Percentiles rank a stretch among this genome's conserved stretches.
Evolutionary conservation across 1,140 invertebrate genomes (phyloP).

Genomic region (Phthorimaea operculella): DNA sequence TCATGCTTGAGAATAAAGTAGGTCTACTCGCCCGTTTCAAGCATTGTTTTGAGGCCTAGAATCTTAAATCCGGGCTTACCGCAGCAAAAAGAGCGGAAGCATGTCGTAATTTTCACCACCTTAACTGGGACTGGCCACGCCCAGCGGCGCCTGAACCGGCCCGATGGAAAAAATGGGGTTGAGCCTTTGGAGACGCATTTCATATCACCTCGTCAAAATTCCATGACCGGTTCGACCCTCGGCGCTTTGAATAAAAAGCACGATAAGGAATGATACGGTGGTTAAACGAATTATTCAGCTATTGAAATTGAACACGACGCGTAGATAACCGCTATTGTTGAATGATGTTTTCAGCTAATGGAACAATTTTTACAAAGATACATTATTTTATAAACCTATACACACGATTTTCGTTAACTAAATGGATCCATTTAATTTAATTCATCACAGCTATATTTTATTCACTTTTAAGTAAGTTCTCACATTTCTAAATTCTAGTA

Average conservation of each 20-base stretch:
- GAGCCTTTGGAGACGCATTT: neutral
- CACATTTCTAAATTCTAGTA: too few species aligned
- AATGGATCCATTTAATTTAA: too few species aligned
- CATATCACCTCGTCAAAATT: neutral
- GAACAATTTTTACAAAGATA: too few species aligned
- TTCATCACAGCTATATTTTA: too few species aligned
- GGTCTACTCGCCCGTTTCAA: too few species aligned
- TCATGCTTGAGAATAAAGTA: neutral
- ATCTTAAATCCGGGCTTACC: too few species aligned
- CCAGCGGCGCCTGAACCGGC: neutral
- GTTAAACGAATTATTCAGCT: neutral
- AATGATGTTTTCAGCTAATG: too few species aligned
- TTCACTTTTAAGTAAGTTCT: too few species aligned
- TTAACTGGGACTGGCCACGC: neutral
- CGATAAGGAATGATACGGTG: neutral
- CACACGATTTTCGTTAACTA: too few species aligned
- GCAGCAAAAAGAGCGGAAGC: neutral
- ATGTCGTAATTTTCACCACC: neutral
- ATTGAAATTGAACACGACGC: neutral
- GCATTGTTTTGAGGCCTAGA: too few species aligned
- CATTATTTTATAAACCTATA: too few species aligned
- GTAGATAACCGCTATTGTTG: too few species aligned
- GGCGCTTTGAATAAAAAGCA: neutral
- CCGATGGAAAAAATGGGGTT: neutral
- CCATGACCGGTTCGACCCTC: neutral